Evolutionary conservation across 2,113 vertebrate genomes (phyloP).

Genomic region (Sinocyclocheilus grahami): DNA sequence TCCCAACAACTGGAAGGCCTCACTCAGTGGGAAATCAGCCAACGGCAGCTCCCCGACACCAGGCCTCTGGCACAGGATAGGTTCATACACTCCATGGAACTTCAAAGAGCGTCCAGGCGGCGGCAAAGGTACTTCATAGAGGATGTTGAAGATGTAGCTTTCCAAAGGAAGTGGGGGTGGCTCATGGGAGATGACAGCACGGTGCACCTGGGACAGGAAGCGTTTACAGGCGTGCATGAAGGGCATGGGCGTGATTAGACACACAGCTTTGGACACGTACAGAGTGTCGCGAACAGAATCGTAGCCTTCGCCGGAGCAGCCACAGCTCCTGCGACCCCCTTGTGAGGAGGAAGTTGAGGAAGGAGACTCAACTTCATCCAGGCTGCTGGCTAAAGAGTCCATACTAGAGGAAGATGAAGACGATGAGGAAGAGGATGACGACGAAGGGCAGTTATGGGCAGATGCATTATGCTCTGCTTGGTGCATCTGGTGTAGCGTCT

Average conservation of each 20-base stretch:
- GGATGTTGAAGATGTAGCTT: constrained; percentile 96
- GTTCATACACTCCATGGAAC: constrained; percentile 93
- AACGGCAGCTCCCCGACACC: constrained; percentile 88
- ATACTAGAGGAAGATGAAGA: constrained; percentile 93
- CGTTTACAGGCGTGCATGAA: constrained; percentile 94
- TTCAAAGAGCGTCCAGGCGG: constrained; percentile 90
- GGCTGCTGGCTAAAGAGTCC: constrained; percentile 91
- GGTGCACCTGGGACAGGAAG: constrained; percentile 90
- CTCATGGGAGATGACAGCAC: constrained; percentile 84
- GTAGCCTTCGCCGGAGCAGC: constrained; percentile 80
- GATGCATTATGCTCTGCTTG: constrained; percentile 87
- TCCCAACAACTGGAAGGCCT: constrained; percentile 87
- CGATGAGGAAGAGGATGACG: constrained; percentile 77
- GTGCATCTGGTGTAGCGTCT: constrained; percentile 96
- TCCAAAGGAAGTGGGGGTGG: constrained; percentile 92
- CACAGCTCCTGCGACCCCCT: constrained; percentile 76
- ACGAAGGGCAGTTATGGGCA: constrained; percentile 70
- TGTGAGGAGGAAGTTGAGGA: constrained; percentile 75
- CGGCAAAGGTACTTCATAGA: constrained; percentile 93
- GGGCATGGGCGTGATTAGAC: constrained; percentile 91
- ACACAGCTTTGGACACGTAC: constrained; percentile 94
- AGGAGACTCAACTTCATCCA: constrained; percentile 85
- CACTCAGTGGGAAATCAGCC: constrained; percentile 88
- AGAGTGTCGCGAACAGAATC: constrained; percentile 89
- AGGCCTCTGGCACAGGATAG: constrained; percentile 92